Evolutionary conservation across 2,888 invertebrate genomes (phyloP).

Genomic region (Mellilla xanthometata): DNA sequence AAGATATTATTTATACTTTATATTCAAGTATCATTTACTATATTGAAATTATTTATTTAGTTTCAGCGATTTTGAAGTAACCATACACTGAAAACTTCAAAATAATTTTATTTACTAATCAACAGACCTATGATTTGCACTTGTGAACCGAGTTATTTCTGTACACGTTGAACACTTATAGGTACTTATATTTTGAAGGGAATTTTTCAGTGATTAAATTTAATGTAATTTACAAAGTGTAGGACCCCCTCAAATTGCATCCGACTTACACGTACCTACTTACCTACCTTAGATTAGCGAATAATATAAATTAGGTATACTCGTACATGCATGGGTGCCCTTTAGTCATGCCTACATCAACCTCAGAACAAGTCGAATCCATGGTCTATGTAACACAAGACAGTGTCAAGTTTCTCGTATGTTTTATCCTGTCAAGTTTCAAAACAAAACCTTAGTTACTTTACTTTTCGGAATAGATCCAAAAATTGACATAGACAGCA

Average conservation of each 20-base stretch:
- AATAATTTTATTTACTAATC: constrained; percentile 25
- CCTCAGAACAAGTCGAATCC: constrained; percentile 11
- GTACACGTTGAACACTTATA: constrained; percentile 21
- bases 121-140: constrained; percentile 31
- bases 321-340: constrained; percentile 21
- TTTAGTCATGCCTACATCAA: constrained; percentile 20
- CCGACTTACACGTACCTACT: constrained; percentile 5
- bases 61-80: constrained; percentile 44
- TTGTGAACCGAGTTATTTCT: constrained; percentile 19
- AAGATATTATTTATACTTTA: no score
- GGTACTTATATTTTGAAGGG: constrained; percentile 26
- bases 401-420: constrained; percentile 1
- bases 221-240: constrained; percentile 11
- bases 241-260: constrained; percentile 11
- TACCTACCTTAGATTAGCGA: constrained; percentile 9
- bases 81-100: constrained; percentile 43
- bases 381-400: constrained; percentile 3
- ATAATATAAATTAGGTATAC: constrained; percentile 26
- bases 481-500: no score
- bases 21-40: not conserved
- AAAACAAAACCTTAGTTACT: not conserved
- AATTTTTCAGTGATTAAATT: constrained; percentile 35
- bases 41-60: no score
- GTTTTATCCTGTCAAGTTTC: not conserved
- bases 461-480: no score